Evolutionary conservation across 35 echinoderm and acorn worm species (phyloP).

Genomic region (Holothuria glaberrima): DNA sequence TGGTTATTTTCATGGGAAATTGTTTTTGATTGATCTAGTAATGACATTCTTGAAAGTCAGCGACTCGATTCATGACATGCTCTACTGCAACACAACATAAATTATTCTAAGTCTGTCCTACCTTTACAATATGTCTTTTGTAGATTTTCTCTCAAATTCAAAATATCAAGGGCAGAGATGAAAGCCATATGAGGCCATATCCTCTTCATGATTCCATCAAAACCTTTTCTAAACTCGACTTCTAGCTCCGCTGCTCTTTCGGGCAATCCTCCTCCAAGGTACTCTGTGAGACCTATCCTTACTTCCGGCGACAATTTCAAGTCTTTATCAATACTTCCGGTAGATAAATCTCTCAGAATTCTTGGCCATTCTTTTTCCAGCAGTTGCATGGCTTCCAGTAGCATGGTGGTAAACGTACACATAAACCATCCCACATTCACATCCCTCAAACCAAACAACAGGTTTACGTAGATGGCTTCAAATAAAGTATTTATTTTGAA

Average conservation of each 20-base stretch:
- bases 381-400: slow-evolving; percentile 48
- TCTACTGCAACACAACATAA: too few relatives aligned
- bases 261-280: slow-evolving; percentile 37
- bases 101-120: slow-evolving; percentile 40
- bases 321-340: slow-evolving; percentile 53
- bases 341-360: slow-evolving; percentile 65
- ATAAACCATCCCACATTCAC: slow-evolving; percentile 1
- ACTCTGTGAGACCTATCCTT: not conserved
- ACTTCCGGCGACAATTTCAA: slow-evolving; percentile 64
- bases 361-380: slow-evolving; percentile 69
- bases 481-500: slow-evolving; percentile 54
- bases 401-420: slow-evolving; percentile 8
- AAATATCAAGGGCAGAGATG: slow-evolving; percentile 47
- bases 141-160: slow-evolving; percentile 35
- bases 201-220: slow-evolving; percentile 67
- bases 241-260: slow-evolving; percentile 65
- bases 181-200: slow-evolving; percentile 76
- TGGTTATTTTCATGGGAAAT: too few relatives aligned
- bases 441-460: slow-evolving; percentile 79
- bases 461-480: slow-evolving; percentile 68
- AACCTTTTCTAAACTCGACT: slow-evolving; percentile 76
- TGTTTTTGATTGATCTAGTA: too few relatives aligned
- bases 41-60: too few relatives aligned
- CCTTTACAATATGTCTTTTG: slow-evolving; percentile 70
- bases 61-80: too few relatives aligned